These are phyloP conservation scores for Oreonectes daqikongensis DNA, from an alignment of 2,797 vertebrate species.

Conservation along the genomic window DNA sequence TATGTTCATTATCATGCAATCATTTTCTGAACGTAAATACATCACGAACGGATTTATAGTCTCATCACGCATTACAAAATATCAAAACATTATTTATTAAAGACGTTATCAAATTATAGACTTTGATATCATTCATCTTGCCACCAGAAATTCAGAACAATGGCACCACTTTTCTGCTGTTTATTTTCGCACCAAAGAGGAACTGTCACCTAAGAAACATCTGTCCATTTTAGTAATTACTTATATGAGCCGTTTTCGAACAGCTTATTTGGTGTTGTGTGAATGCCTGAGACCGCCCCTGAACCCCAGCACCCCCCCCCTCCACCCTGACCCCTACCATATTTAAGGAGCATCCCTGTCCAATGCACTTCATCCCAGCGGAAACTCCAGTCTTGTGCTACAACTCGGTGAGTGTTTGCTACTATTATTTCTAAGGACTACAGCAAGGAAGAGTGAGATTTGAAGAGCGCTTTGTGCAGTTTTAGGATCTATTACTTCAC, in stretches of 20 bases:
- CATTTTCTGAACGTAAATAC: background rate
- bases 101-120: background rate
- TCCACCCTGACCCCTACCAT: slow-evolving; percentile 56
- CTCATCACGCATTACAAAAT: background rate
- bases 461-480: slow-evolving; percentile 1
- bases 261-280: slow-evolving; percentile 82
- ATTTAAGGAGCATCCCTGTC: slow-evolving; percentile 75
- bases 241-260: slow-evolving; percentile 67
- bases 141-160: background rate
- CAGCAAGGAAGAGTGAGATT: slow-evolving; percentile 3
- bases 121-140: background rate
- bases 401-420: slow-evolving; percentile 76
- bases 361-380: slow-evolving; percentile 73
- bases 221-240: slow-evolving; percentile 66
- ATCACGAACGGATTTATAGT: background rate
- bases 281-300: slow-evolving; percentile 64
- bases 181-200: slow-evolving; percentile 45
- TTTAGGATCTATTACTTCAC: background rate
- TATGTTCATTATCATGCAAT: background rate
- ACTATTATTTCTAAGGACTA: slow-evolving; percentile 43
- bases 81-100: background rate
- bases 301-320: background rate
- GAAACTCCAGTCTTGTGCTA: slow-evolving; percentile 76
- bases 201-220: slow-evolving; percentile 56
- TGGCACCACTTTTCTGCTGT: background rate